Percentiles rank a stretch among this genome's conserved stretches.
phyloP scores from a whole-genome alignment of 30 jellyfish, hydroid and myxozoan species.

The Turritopsis dohrnii region DNA sequence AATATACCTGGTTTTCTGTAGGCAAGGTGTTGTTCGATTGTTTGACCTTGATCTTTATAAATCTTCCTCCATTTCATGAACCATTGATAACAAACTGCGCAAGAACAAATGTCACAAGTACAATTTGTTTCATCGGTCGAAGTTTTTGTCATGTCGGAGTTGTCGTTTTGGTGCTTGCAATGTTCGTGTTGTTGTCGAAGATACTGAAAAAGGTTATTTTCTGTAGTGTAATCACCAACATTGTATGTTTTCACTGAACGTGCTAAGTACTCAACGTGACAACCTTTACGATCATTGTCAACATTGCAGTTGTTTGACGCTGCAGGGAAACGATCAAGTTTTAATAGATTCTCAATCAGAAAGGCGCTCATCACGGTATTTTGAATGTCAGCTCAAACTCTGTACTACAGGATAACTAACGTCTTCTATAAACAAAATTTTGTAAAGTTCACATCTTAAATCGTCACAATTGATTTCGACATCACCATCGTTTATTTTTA shows the following conservation, averaged over 20 bases:
- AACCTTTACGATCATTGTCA: neutral
- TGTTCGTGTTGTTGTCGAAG: neutral
- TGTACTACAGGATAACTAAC: neutral
- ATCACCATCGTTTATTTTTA: neutral
- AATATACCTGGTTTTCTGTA: constrained; percentile 8
- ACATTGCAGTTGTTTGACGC: neutral
- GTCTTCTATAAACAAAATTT: neutral
- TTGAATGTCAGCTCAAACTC: neutral
- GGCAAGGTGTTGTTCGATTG: neutral
- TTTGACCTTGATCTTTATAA: neutral
- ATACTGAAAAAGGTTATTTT: neutral
- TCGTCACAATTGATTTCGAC: neutral
- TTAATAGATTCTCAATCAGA: neutral
- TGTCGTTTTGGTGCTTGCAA: neutral
- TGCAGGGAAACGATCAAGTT: neutral
- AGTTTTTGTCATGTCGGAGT: neutral
- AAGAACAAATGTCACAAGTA: neutral
- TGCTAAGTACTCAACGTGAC: neutral
- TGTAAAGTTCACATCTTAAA: neutral
- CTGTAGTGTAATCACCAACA: neutral
- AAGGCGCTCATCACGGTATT: neutral
- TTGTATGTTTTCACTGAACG: neutral
- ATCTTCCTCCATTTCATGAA: constrained; percentile 1
- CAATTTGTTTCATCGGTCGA: neutral
- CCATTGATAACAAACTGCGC: constrained; percentile 2